Base-by-base conservation (phyloP, 2,113 vertebrate species). In the Tyrannus savana region DNA sequence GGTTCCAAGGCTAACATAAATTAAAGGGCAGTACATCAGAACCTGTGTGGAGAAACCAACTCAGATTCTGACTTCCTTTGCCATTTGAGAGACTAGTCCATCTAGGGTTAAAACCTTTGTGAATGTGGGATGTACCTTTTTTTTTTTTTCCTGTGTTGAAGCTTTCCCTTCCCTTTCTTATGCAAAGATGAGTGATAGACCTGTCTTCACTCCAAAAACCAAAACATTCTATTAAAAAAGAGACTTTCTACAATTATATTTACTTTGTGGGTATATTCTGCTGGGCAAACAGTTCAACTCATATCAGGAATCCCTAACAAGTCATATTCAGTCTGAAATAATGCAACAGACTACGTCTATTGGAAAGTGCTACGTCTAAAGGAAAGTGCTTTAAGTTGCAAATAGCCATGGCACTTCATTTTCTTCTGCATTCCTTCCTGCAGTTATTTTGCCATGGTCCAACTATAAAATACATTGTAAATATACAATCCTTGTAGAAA, bases 271-370 rank as follows among this genome's bases (percentile, higher is more conserved):
- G 30, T 33, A 74, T 84, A 56, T 19, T 91, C 41, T 81, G 28
- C 64, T 68, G 49, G 89, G 66, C 74, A 93, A 95, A 86, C 21
- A 72, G 72, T 93, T 93, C 73, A 21, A 1, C 35, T 78, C 67
- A 14, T 90, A 94, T 39, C 46, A 83, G 62, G 49, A 87, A 95
- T 83, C 53, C 79, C 86, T 85, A 47, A 59, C 90, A 96, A 95
- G 63, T 89, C 84, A 75, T 73, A 92, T 75, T 92, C 35, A 85
- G 74, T 62, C 73, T 67, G 44, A 97, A 97, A 90, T 49, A 89
- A 94, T 58, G 71, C 75, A 94, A 94, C 78, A 50, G 89, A 94
- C 56, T 62, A 78, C 76, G 83, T n/a, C n/a, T n/a, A n/a, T n/a
- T n/a, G n/a, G n/a, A n/a, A n/a, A n/a, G n/a, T n/a, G n/a, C n/a